Conservation (phyloP, 2,113 vertebrate genomes). For the Patagioenas fasciata region DNA sequence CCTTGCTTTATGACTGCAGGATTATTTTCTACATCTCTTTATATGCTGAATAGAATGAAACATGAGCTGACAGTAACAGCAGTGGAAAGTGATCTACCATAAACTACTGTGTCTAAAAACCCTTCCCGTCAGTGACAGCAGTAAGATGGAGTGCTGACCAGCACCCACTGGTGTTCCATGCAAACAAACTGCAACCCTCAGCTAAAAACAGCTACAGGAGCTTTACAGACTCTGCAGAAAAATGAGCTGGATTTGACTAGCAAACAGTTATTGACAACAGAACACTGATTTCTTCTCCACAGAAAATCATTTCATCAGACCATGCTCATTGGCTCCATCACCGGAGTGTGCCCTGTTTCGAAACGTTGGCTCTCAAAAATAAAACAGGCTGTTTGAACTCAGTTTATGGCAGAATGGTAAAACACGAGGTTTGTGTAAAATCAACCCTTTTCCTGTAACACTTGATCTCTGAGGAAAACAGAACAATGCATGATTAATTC, state of each 20-base stretch:
- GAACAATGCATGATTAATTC: neutral
- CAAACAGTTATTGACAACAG: neutral
- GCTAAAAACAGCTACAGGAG: conserved; percentile 8
- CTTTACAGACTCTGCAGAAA: conserved; percentile 12
- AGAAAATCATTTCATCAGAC: neutral
- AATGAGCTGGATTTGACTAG: neutral
- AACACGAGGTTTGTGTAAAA: neutral
- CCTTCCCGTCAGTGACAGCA: neutral
- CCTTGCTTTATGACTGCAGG: neutral
- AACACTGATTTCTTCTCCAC: neutral
- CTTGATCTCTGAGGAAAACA: neutral
- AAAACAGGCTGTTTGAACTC: neutral
- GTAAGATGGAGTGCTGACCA: neutral
- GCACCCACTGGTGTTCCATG: neutral
- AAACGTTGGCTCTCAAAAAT: neutral
- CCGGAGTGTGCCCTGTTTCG: neutral
- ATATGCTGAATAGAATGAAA: neutral
- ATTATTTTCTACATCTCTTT: neutral
- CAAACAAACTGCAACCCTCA: conserved; percentile 30
- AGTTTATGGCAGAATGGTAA: neutral
- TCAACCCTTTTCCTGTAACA: neutral
- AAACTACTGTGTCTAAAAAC: neutral
- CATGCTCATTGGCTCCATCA: neutral
- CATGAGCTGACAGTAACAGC: neutral
- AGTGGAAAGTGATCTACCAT: neutral